A percentile compares a stretch with the other conserved stretches of the same genome.
Conservation (phyloP, 2,797 vertebrate genomes). For the Acrocephalus scirpaceus region DNA sequence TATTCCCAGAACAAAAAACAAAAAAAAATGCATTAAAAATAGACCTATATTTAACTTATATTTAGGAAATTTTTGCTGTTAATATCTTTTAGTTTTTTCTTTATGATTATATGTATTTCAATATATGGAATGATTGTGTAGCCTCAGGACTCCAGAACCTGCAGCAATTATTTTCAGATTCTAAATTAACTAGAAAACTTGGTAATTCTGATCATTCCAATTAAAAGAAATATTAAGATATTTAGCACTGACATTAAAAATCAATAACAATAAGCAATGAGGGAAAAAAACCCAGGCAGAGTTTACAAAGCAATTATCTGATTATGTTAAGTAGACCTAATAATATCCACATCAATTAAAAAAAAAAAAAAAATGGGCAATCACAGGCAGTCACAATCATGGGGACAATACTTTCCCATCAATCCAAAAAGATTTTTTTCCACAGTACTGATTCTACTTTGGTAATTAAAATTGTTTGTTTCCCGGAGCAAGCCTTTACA, state of each 20-base stretch:
- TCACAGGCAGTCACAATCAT: neutral
- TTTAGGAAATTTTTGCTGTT: neutral
- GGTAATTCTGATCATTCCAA: neutral
- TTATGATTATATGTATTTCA: neutral
- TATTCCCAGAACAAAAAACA: neutral
- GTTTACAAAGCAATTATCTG: neutral
- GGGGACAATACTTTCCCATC: neutral
- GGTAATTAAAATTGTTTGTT: neutral
- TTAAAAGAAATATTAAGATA: neutral
- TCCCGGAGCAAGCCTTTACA: neutral
- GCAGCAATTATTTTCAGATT: neutral
- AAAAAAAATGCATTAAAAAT: neutral
- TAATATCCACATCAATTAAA: neutral
- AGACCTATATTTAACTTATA: neutral
- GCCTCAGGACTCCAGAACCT: neutral
- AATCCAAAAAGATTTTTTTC: neutral
- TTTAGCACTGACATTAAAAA: neutral
- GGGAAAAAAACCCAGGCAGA: neutral
- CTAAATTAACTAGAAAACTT: neutral
- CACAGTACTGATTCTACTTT: fast-evolving
- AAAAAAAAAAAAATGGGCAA: neutral
- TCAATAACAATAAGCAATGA: neutral
- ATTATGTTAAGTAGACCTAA: neutral
- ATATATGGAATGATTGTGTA: neutral
- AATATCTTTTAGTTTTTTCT: neutral